These are phyloP conservation scores for rabbit (Oryctolagus cuniculus) DNA, from an alignment of 2,113 vertebrate species.

Conservation along the genomic window mOryCun1.1 NC_091442.1:54062501-54063000, in stretches of 20 bases:
- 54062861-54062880: not conserved
- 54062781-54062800: not conserved
- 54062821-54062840: constrained; percentile 4
- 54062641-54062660: not conserved
- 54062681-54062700: constrained; percentile 31
- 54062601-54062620: not conserved
- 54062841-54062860: not conserved
- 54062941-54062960: not conserved
- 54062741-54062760: constrained; percentile 25
- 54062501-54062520: not conserved
- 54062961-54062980: constrained; percentile 13
- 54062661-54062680: not conserved
- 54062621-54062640: not conserved
- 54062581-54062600: not conserved
- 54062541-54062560: not conserved
- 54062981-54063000: not conserved
- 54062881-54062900: not conserved
- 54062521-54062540: constrained; percentile 47
- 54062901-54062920: not conserved
- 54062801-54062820: not conserved
- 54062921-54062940: not conserved
- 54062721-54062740: constrained; percentile 39
- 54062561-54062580: not conserved
- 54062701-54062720: not conserved
- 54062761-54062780: constrained; percentile 29